Base-by-base conservation (phyloP, 2,888 invertebrate species). In the Dasysyrphus albostriatus region DNA sequence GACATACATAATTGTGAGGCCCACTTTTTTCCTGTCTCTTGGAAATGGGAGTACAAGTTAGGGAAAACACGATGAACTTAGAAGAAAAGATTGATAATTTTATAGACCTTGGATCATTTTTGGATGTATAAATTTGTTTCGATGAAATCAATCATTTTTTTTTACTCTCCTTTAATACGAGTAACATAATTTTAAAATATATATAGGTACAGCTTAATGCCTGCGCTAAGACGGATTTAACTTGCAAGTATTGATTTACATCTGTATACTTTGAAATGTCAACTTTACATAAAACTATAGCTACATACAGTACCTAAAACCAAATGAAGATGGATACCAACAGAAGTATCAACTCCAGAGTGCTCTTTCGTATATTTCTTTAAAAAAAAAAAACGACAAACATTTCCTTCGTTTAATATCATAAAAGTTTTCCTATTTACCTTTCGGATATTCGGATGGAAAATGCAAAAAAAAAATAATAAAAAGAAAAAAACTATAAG, bases 401-500 rank as follows among this genome's bases (percentile, higher is more conserved):
- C 59, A 19, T 59, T 37, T 63, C 34, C 47, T 47, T 14, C 49
- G 49, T 65, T 69, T 78, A 69, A 78, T 83, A 76, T 58, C 37
- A 56, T 32, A 63, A 79, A 77, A 80, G 51, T 80, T 84, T 84
- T 76, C 79, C 63, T 72, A 80, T 84, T 79, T 80, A 84, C 72
- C 70, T 67, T 49, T 8, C n/a, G 49, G 51, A 54, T 12, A 24
- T 49, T 8, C n/a, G 42, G 51, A 54, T 12, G n/a, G 37, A 10
- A 19, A 63, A 39, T 44, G 47, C 42, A 59, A 42, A 51, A 51
- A 19, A n/a, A n/a, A n/a, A n/a, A n/a, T n/a, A n/a, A 16, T n/a
- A 37, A 7, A 14, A 34, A 63, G 8, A 19, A 32, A 63, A 24
- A 42, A 42, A 24, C 39, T 61, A 8, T 8, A 24, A 24, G 42